Evolutionary conservation across 2,888 invertebrate genomes (phyloP), one percentile per base, ranked within the genome.

Genomic region (Gymnocheta viridis): DNA sequence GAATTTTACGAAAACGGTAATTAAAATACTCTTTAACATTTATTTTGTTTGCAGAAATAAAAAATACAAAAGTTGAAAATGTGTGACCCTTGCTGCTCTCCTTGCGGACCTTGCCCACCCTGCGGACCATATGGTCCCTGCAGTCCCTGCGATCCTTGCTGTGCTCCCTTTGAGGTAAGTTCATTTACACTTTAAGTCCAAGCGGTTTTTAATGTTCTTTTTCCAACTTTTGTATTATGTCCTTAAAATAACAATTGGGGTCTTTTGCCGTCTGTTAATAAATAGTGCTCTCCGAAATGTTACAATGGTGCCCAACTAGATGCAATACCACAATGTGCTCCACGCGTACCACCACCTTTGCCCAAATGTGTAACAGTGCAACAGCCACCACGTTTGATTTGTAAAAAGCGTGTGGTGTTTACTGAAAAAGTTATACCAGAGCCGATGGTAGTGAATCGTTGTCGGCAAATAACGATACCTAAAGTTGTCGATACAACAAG

Each of bases 151-250:
- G 91, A 89, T 86, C 91, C 91, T 19, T 91, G 91, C 73, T 88
- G 91, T 82, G 90, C 90, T 87, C 90, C 91, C 56, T 90, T 89
- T 78, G 90, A 90, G 89, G 91, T 91, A 85, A 89, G 89, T 88
- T n/a, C 6, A 44, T 3, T 17, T 19, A 12, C n/a, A 4, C 27
- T 69, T 41, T 62, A 6, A 4, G 10, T 17, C 2, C 2, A 9
- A 29, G 9, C 2, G 17, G 32, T 32, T 32, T 32, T 32, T 10
- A 56, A 56, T 17, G 0, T 54, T 41, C 2, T n/a, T 10, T 67
- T 49, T 66, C 27, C 22, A 38, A 24, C 7, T 22, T 67, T 32
- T 22, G 2, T 62, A 14, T 17, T 12, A 51, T 38, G 1, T 24
- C 10, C 24, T 49, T 67, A 22, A 24, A 41, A 22, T 49, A 67